Conservation (phyloP, 2,888 invertebrate genomes). For the Pharmacophagus antenor region DNA sequence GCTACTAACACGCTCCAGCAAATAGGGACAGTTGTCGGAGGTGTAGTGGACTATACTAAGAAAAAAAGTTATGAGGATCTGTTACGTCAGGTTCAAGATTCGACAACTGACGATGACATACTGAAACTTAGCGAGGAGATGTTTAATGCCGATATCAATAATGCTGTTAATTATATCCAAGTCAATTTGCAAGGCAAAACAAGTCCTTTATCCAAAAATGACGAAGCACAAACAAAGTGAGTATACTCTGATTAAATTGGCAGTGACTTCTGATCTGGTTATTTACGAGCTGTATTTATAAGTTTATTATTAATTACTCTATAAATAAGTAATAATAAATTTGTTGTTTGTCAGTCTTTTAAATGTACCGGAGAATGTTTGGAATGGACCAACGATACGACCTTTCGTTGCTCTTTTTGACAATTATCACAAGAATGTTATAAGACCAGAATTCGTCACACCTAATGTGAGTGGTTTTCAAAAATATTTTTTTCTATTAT, state of each 20-base stretch:
- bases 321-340: neutral
- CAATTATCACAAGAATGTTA: slow-evolving; percentile 87
- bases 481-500: no score
- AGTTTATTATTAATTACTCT: neutral
- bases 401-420: slow-evolving; percentile 86
- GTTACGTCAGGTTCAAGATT: slow-evolving; percentile 67
- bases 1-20: slow-evolving; percentile 66
- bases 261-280: no score
- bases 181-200: slow-evolving; percentile 89
- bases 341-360: slow-evolving; percentile 79
- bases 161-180: slow-evolving; percentile 85
- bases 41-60: slow-evolving; percentile 73
- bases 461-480: slow-evolving; percentile 61
- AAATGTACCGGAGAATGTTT: slow-evolving; percentile 83
- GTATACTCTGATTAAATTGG: slow-evolving; percentile 22
- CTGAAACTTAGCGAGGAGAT: slow-evolving; percentile 86
- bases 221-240: slow-evolving; percentile 85
- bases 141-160: slow-evolving; percentile 86
- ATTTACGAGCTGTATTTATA: neutral
- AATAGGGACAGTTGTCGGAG: slow-evolving; percentile 73
- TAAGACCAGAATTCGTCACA: slow-evolving; percentile 84
- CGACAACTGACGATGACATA: slow-evolving; percentile 84
- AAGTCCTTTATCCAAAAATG: slow-evolving; percentile 83
- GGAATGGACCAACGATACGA: slow-evolving; percentile 84
- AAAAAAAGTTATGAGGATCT: slow-evolving; percentile 74